Conservation (phyloP, 2,113 vertebrate genomes). For the Nanorana parkeri region DNA sequence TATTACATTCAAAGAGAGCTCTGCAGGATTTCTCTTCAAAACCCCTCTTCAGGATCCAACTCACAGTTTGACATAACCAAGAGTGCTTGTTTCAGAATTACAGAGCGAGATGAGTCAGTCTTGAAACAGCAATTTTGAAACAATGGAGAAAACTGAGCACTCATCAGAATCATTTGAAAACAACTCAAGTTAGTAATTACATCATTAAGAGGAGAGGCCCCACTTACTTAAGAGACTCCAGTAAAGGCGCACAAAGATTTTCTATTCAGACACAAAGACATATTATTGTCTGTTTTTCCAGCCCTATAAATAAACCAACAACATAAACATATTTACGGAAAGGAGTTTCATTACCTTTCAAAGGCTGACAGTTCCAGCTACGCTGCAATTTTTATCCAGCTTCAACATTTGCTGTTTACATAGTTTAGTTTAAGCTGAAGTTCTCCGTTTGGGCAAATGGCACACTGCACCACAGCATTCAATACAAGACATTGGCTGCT, state of each 20-base stretch:
- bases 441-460: not conserved
- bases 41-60: conserved; percentile 66
- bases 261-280: conserved; percentile 31
- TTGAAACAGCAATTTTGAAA: conserved; percentile 73
- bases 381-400: not conserved
- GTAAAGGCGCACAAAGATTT: conserved; percentile 57
- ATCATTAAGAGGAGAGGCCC: conserved; percentile 69
- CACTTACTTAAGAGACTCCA: conserved; percentile 62
- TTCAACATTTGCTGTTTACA: not conserved
- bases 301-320: conserved; percentile 59
- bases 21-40: conserved; percentile 58
- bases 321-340: not conserved
- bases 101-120: conserved; percentile 68
- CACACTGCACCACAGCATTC: too few relatives aligned
- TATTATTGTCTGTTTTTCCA: conserved; percentile 56
- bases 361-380: not conserved
- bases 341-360: not conserved
- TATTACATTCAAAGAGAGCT: conserved; percentile 17
- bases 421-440: not conserved
- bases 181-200: conserved; percentile 76
- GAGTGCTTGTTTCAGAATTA: conserved; percentile 64
- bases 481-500: too few relatives aligned
- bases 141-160: conserved; percentile 67
- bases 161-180: conserved; percentile 70
- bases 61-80: conserved; percentile 68